A percentile compares a stretch with the other conserved stretches of the same genome.
Evolutionary conservation across 35 echinoderm and acorn worm species (phyloP).

Genomic region (Heliocidaris tuberculata): DNA sequence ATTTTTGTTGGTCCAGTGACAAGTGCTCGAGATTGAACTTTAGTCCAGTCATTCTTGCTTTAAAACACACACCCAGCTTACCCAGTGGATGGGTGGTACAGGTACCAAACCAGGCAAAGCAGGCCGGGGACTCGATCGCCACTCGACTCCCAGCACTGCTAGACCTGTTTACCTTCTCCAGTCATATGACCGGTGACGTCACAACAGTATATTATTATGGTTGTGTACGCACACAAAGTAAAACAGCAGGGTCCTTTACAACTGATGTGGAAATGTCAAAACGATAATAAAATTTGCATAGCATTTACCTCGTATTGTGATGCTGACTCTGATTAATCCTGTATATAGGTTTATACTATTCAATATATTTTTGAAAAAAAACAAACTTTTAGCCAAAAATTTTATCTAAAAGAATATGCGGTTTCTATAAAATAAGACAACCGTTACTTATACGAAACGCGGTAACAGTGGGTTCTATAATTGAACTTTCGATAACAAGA

Average conservation of each 20-base stretch:
- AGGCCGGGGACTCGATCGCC: neutral
- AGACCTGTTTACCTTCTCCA: neutral
- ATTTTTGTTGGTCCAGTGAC: neutral
- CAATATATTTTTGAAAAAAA: too few relatives aligned
- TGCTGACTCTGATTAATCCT: too few relatives aligned
- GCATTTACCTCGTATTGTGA: too few relatives aligned
- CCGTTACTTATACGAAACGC: too few relatives aligned
- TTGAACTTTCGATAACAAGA: neutral
- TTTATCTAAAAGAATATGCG: too few relatives aligned
- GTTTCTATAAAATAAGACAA: too few relatives aligned
- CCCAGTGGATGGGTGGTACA: neutral
- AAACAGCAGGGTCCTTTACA: too few relatives aligned
- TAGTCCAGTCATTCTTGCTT: neutral
- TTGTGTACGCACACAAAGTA: neutral
- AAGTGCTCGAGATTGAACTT: slow-evolving; percentile 4
- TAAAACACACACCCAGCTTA: neutral
- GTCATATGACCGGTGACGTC: neutral
- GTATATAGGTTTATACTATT: too few relatives aligned
- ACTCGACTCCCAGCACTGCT: neutral
- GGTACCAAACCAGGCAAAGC: neutral
- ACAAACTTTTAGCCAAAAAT: too few relatives aligned
- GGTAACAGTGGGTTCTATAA: too few relatives aligned
- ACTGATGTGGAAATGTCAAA: too few relatives aligned
- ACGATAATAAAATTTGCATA: too few relatives aligned
- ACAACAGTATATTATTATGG: neutral